Conservation (phyloP, 1,140 invertebrate species). For the Littorina saxatilis region DNA sequence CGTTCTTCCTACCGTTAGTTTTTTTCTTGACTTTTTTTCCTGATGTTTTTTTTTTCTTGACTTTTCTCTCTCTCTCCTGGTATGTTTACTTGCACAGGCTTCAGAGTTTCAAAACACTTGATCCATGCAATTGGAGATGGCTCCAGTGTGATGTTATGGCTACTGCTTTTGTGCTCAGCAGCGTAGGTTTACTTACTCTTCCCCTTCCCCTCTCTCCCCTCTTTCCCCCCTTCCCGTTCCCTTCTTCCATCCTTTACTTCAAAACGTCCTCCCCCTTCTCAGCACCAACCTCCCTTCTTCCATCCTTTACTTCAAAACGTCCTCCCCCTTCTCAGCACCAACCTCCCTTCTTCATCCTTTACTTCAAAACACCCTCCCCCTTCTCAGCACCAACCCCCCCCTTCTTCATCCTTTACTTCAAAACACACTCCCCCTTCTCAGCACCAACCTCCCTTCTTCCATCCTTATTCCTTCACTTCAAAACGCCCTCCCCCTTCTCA, state of each 20-base stretch:
- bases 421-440: no score
- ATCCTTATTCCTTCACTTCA: no score
- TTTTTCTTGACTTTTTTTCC: background rate
- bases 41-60: background rate
- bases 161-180: slow-evolving; percentile 22
- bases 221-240: background rate
- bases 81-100: slow-evolving; percentile 20
- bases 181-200: background rate
- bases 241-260: background rate
- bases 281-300: no score
- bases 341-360: background rate
- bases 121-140: slow-evolving; percentile 23
- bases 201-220: background rate
- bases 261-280: no score
- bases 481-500: no score
- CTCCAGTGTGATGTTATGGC: background rate
- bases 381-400: no score
- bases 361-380: background rate
- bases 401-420: no score
- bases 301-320: no score
- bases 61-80: background rate
- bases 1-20: background rate
- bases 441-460: no score
- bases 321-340: no score
- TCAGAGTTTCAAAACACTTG: slow-evolving; percentile 24